Base-by-base conservation (phyloP, 1,140 invertebrate genomes). In the Brachionus paranguensis region DNA sequence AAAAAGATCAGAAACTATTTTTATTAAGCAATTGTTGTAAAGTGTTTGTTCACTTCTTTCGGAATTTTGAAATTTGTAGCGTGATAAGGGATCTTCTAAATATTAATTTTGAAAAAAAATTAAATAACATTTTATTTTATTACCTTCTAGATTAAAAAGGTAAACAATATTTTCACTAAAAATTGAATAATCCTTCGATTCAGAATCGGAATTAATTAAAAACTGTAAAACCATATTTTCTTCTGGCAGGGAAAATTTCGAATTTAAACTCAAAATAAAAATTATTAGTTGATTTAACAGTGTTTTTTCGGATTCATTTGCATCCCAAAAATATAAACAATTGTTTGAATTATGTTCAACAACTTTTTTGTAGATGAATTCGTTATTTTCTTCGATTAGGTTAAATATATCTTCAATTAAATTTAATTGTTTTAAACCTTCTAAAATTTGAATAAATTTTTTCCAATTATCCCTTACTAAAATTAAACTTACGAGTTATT, bases 1-100 rank as follows among this genome's bases (percentile, higher is more conserved):
- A 68, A 81, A 81, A 11, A 81, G n/a, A 47, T 81, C 78, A 1
- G 78, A 81, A n/a, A 81, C 29, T 20, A 81, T 24, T 68, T 81
- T 81, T 12, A 81, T 29, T 6, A 64, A n/a, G 12, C 50, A 81
- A 37, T 68, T 68, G 6, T 14, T 24, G 8, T 43, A 60, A 17
- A 68, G 37, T 20, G 7, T 81, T 14, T 33, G 11, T 10, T 81
- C 41, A 29, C 12, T 50, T 29, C 8, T 12, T 47, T 50, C 27
- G 14, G 43, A 14, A 20, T 43, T 45, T 1, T 12, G 20, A 6
- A 70, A 11, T 70, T 70, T 70, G n/a, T 29, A 70, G 24, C 14
- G 24, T 41, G 14, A 37, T 70, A 70, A 33, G 14, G 65, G 65
- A 41, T 70, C 65, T 10, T 70, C 65, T 70, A 70, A 60, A 27